A percentile compares a stretch with the other conserved stretches of the same genome.
Conservation (phyloP, 2,797 vertebrate genomes). For the Urophycis tenuis region DNA sequence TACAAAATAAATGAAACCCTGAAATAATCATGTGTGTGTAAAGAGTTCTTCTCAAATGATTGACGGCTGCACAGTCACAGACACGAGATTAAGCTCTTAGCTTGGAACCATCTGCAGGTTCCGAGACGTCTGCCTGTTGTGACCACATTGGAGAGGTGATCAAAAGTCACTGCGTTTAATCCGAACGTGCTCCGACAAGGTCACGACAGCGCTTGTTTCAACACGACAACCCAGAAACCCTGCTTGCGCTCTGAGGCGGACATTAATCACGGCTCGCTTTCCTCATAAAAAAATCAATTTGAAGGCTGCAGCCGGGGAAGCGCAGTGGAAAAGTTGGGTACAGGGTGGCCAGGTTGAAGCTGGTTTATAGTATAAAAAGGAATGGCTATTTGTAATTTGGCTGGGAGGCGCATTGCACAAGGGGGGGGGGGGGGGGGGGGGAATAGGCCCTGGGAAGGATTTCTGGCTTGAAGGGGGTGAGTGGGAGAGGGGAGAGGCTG, state of each 20-base stretch:
- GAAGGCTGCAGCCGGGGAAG: conserved; percentile 42
- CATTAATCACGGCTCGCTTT: conserved; percentile 51
- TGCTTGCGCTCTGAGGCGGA: conserved; percentile 40
- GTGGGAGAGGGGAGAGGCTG: conserved; percentile 51
- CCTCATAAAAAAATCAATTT: conserved; percentile 51
- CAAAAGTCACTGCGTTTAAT: conserved; percentile 43
- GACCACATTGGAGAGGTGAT: conserved; percentile 37
- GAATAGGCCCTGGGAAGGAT: conserved; percentile 40
- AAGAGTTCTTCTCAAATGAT: conserved; percentile 16
- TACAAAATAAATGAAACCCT: conserved; percentile 70
- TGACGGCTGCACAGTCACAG: background rate
- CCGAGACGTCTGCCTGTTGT: conserved; percentile 41
- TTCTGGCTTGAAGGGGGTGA: conserved; percentile 39
- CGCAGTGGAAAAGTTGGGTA: conserved; percentile 46
- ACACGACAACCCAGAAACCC: conserved; percentile 53
- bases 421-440: background rate
- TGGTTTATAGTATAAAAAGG: conserved; percentile 46
- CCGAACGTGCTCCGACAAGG: conserved; percentile 67
- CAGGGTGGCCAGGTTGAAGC: conserved; percentile 39
- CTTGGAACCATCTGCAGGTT: conserved; percentile 37
- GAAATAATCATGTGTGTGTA: conserved; percentile 32
- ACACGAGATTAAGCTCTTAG: background rate
- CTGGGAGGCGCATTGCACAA: conserved; percentile 47
- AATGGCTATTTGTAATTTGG: conserved; percentile 50
- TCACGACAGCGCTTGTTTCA: conserved; percentile 52